A percentile compares a stretch with the other conserved stretches of the same genome.
Conservation (phyloP, 2,797 vertebrate species). For the Acomys russatus region DNA sequence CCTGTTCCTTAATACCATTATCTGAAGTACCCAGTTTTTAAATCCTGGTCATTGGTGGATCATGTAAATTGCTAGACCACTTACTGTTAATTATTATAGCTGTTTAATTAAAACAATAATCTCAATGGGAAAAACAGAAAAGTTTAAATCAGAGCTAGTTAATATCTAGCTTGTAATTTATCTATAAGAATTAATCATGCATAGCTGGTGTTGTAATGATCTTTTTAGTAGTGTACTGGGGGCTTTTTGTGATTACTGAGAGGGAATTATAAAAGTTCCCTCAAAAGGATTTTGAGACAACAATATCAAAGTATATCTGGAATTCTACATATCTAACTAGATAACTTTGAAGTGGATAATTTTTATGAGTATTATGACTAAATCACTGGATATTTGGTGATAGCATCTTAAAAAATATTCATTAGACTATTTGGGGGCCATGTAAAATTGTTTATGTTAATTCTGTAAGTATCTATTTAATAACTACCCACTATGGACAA, state of each 20-base stretch:
- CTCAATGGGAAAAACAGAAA: slow-evolving; percentile 33
- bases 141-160: slow-evolving; percentile 59
- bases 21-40: slow-evolving; percentile 48
- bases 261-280: slow-evolving; percentile 12
- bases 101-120: slow-evolving; percentile 78
- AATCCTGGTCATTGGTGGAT: slow-evolving; percentile 61
- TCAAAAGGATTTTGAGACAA: slow-evolving; percentile 32
- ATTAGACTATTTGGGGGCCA: background rate
- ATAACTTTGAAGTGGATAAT: slow-evolving; percentile 39
- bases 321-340: slow-evolving; percentile 45
- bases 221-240: slow-evolving; percentile 22
- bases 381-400: background rate
- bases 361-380: slow-evolving; percentile 29
- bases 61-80: background rate
- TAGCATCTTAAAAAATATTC: slow-evolving; percentile 31
- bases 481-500: slow-evolving; percentile 30
- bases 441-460: slow-evolving; percentile 24
- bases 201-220: slow-evolving; percentile 40
- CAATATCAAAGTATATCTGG: slow-evolving; percentile 17
- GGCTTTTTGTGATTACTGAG: slow-evolving; percentile 57
- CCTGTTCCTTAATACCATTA: slow-evolving; percentile 30
- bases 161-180: slow-evolving; percentile 60
- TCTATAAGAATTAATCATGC: slow-evolving; percentile 48
- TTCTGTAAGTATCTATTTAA: slow-evolving; percentile 50
- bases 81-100: slow-evolving; percentile 39